phyloP scores from a whole-genome alignment of 2,797 vertebrate genomes.

The Lacerta viridis region DNA sequence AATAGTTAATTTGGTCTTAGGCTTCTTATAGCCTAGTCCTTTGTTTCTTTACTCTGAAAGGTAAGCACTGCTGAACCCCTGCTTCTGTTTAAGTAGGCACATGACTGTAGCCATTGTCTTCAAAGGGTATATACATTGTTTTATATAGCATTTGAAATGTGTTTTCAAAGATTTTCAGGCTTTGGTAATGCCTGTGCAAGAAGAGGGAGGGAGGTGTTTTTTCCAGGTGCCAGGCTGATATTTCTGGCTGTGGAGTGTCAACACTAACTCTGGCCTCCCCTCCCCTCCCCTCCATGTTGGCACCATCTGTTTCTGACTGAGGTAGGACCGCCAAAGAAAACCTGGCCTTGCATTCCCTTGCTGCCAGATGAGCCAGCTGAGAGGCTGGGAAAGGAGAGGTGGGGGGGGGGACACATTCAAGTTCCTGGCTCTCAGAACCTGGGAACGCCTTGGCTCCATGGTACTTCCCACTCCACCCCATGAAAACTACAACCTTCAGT shows the following conservation, averaged over 20 bases:
- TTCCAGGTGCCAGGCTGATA: neutral
- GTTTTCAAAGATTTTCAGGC: neutral
- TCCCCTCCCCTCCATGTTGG: neutral
- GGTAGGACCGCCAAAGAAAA: neutral
- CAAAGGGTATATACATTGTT: neutral
- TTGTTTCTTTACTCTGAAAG: neutral
- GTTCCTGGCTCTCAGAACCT: neutral
- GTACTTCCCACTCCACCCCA: neutral
- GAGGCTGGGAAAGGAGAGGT: neutral
- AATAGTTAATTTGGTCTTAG: neutral
- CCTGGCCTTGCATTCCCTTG: neutral
- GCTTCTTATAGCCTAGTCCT: neutral
- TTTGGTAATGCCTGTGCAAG: neutral
- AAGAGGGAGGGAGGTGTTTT: neutral
- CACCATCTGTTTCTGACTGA: neutral
- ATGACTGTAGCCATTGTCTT: neutral
- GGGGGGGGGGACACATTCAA: too few species aligned
- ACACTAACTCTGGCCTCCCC: neutral
- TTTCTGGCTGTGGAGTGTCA: neutral
- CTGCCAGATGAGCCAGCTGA: neutral
- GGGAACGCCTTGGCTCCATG: neutral
- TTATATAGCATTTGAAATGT: neutral
- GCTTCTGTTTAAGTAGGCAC: neutral
- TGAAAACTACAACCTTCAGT: neutral
- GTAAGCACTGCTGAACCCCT: neutral